phyloP scores from a whole-genome alignment of 2,797 vertebrate genomes.

The Salarias fasciatus region DNA sequence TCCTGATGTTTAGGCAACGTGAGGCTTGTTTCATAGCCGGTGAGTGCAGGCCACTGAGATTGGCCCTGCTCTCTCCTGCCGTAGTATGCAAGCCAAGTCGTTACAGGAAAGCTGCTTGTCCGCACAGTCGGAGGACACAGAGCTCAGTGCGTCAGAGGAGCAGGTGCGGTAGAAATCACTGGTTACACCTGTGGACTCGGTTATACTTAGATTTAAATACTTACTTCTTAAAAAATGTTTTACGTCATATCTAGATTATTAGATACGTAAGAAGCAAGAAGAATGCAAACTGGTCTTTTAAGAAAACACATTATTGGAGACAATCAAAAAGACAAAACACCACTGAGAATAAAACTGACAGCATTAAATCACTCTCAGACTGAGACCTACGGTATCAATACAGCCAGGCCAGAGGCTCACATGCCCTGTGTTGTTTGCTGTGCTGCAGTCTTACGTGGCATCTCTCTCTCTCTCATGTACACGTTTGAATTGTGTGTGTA shows the following conservation, averaged over 20 bases:
- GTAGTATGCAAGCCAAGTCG: constrained; percentile 9
- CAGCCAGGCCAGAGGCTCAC: too few species aligned
- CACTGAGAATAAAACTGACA: too few species aligned
- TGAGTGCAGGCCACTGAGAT: constrained; percentile 23
- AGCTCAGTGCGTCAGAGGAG: constrained; percentile 5
- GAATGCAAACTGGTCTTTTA: background rate
- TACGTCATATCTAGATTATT: too few species aligned
- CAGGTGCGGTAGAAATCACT: background rate
- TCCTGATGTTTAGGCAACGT: constrained; percentile 35
- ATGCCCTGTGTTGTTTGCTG: constrained; percentile 16
- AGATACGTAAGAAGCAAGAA: background rate
- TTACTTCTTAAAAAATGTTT: too few species aligned
- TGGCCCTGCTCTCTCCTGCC: constrained; percentile 7
- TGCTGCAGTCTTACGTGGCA: constrained; percentile 28
- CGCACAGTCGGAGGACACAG: constrained; percentile 14
- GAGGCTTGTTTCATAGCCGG: constrained; percentile 35
- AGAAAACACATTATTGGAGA: too few species aligned
- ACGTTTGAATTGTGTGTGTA: constrained; percentile 6
- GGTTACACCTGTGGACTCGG: background rate
- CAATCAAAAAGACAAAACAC: too few species aligned
- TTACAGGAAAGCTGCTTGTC: constrained; percentile 24
- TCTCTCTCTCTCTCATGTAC: constrained; percentile 4
- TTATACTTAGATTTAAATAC: background rate
- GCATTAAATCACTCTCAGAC: too few species aligned
- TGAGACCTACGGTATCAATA: too few species aligned